Conservation (phyloP, 2,888 invertebrate genomes). For the Acanthosepion pharaonis region DNA sequence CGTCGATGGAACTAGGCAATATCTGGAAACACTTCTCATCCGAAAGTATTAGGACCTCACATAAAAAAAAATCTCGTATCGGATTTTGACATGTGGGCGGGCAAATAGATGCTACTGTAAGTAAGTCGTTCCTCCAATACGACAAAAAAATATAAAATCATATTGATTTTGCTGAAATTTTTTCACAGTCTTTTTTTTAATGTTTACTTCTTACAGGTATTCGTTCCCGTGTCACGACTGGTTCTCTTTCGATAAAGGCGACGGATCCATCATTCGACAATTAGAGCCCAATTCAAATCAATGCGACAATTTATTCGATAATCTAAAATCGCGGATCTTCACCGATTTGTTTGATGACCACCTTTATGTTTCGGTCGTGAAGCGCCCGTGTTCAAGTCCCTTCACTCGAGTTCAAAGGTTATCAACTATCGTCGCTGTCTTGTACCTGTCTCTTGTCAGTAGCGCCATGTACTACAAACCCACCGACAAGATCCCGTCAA, state of each 20-base stretch:
- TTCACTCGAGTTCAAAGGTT: constrained; percentile 60
- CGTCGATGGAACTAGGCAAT: neutral
- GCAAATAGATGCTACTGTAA: too few relatives aligned
- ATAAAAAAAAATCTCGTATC: neutral
- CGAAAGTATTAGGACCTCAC: neutral
- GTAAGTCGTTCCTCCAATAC: too few relatives aligned
- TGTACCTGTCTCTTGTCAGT: constrained; percentile 59
- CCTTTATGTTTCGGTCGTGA: constrained; percentile 58
- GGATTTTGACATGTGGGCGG: too few relatives aligned
- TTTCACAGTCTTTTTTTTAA: neutral
- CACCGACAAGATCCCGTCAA: constrained; percentile 47
- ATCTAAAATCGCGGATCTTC: constrained; percentile 51
- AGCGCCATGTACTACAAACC: constrained; percentile 60
- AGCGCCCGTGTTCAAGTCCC: constrained; percentile 55
- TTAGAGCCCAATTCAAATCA: constrained; percentile 48
- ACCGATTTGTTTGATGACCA: constrained; percentile 58
- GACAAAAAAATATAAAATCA: too few relatives aligned
- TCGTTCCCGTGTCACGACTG: constrained; percentile 57
- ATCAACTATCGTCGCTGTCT: constrained; percentile 54
- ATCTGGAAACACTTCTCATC: neutral
- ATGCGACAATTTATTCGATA: neutral
- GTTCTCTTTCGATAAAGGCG: constrained; percentile 55
- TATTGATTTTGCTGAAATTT: neutral
- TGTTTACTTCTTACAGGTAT: constrained; percentile 52
- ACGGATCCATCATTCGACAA: constrained; percentile 54